Base-by-base conservation (phyloP, 2,888 invertebrate species). In the Beris morrisii region DNA sequence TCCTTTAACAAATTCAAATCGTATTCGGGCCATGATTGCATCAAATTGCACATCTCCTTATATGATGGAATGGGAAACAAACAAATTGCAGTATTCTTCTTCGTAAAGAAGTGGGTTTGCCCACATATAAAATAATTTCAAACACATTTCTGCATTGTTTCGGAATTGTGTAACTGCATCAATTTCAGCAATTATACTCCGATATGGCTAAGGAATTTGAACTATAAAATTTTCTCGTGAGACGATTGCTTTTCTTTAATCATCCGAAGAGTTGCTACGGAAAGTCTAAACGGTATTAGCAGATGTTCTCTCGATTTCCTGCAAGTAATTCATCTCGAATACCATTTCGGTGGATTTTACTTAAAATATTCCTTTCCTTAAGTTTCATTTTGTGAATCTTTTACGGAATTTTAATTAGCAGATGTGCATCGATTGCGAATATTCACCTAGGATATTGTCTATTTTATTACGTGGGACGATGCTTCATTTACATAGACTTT, bases 361-460 rank as follows among this genome's bases (percentile, higher is more conserved):
- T 61, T 61, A 61, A 61, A 61, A 61, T 61, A 50, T 61, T 38
- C 48, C 30, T 15, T 30, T 43, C 11, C 15, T 30, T 38, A 38
- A 48, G 61, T 52, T 45, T 22, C 38, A 22, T 7, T 50, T 50
- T 32, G 61, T 61, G 50, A 61, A 15, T 5, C 46, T 38, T 43
- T 38, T 43, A 52, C 12, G 61, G 61, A 61, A 61, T 61, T 32
- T 61, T 61, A 61, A 61, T 61, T 61, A 61, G 50, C 30, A n/a
- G 50, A 50, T 61, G 61, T 50, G 50, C 61, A 61, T 61, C 52
- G 38, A 61, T 28, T 22, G 22, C 22, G 22, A 22, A 22, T 22
- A 22, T 22, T 22, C 22, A 22, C 22, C 22, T 22, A 22, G 22
- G 22, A 22, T 22, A 22, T 22, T 22, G 22, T 22, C 22, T 22